phyloP scores from a whole-genome alignment of 1,140 invertebrate genomes.

The Cotesia chilonis region DNA sequence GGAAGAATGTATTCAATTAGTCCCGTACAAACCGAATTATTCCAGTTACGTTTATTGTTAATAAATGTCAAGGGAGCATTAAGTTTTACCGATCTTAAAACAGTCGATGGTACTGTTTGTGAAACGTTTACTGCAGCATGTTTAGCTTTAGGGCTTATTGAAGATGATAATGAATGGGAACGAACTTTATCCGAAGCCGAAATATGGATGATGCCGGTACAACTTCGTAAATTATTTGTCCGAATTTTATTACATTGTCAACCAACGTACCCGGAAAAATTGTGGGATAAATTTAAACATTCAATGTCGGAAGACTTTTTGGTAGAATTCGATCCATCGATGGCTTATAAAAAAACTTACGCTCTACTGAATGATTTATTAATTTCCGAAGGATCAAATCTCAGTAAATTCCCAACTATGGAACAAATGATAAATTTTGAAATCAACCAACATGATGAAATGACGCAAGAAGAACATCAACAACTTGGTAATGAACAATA shows the following conservation, averaged over 20 bases:
- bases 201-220: slow-evolving; percentile 4
- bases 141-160: slow-evolving; percentile 37
- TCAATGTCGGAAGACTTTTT: neutral
- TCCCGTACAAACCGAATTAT: too few relatives aligned
- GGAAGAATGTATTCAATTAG: too few relatives aligned
- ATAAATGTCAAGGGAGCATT: slow-evolving; percentile 15
- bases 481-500: neutral
- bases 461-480: neutral
- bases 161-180: slow-evolving; percentile 36
- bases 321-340: neutral
- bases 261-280: neutral
- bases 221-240: slow-evolving; percentile 12
- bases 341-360: neutral
- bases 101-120: slow-evolving; percentile 19
- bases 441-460: neutral
- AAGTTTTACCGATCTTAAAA: slow-evolving; percentile 27
- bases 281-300: neutral
- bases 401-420: neutral
- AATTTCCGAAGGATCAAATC: neutral
- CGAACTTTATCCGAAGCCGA: slow-evolving; percentile 22
- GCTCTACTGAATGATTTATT: neutral
- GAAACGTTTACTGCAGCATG: slow-evolving; percentile 32
- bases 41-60: too few relatives aligned
- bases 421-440: neutral
- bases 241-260: slow-evolving; percentile 8